Evolutionary conservation across 2,113 vertebrate genomes (phyloP), one percentile per base, ranked within the genome.

Genomic region (Boulengeromyrus knoepffleri): DNA sequence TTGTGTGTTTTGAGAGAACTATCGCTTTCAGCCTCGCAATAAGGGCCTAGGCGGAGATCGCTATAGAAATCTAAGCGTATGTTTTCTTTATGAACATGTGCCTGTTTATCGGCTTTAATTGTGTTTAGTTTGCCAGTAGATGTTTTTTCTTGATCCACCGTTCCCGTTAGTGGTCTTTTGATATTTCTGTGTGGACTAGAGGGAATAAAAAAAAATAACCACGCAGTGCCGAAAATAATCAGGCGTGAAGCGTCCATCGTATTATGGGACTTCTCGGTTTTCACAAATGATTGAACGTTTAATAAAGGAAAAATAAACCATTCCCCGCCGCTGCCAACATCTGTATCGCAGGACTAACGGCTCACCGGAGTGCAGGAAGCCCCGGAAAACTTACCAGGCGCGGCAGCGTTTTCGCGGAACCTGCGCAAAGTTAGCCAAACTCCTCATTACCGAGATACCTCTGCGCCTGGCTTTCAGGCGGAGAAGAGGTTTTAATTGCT

Each of bases 341-440:
- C 98, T 98, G 98, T 98, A 98, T 98, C 96, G 97, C 95, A 96
- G 95, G 97, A 97, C 98, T 97, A 99, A 99, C 98, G 96, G 97
- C 97, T 97, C 98, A 97, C 97, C 98, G 95, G 96, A 97, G 96
- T 97, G 95, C 94, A 95, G 93, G 96, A 96, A 96, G 96, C 96
- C 96, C 96, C 9, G n/a, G 96, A 96, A 97, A 97, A 97, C 96
- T 96, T 97, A 96, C 96, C 96, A 95, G 96, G 96, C 96, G 96
- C 96, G 96, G 42, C 45, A 24, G 19, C 27, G 88, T 88, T 97
- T 96, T 95, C 70, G 97, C 21, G 96, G 96, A 97, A 96, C 96
- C 96, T 96, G 70, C 70, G 96, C 96, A 97, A 97, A 97, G 97
- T 97, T 97, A 96, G 96, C 96, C 95, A 96, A 97, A 96, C 96